Evolutionary conservation across 2,888 invertebrate species (phyloP), one percentile per base, ranked within the genome.

Genomic region (Torymus tubicola): DNA sequence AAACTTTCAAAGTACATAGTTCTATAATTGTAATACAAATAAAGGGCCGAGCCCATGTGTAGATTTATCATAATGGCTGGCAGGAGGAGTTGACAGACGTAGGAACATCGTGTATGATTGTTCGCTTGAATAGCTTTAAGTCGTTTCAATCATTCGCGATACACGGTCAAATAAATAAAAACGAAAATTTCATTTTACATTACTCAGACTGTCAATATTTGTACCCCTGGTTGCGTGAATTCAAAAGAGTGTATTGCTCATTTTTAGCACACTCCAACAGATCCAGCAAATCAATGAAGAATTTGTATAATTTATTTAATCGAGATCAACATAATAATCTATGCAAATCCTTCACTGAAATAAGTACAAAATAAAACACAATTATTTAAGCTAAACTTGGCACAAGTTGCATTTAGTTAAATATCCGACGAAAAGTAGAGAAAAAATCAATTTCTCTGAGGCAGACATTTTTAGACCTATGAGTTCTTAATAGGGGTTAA

Each of bases 11-110:
- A 58, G 24, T 72, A 60, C 60, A 80, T 73, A 76, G 31, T 80
- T 83, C 65, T 76, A 65, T 80, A 77, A 80, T 83, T 83, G 64
- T 83, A 82, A 61, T 71, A 58, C 52, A 69, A 74, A 80, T 70
- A 60, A 72, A 64, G 74, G 78, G 74, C 78, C 61, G 65, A 73
- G 81, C 78, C 81, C 74, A 68, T 71, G 2, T 71, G 61, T 78
- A 78, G 75, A 81, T 81, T 81, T 77, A 78, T 73, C 55, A 65
- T 71, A 60, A 75, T n/a, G 18, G 77, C 65, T 71, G 57, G 65
- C 18, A 74, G 57, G 50, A 76, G 60, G 61, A 42, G 69, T 67
- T 71, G 63, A 79, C 53, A 76, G 31, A 16, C 55, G 71, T 58
- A 71, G 67, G 52, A 81, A 79, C 53, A 24, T 65, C 65, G 55